Conservation (phyloP, 2,888 invertebrate species). For the Lasioglossum morio region DNA sequence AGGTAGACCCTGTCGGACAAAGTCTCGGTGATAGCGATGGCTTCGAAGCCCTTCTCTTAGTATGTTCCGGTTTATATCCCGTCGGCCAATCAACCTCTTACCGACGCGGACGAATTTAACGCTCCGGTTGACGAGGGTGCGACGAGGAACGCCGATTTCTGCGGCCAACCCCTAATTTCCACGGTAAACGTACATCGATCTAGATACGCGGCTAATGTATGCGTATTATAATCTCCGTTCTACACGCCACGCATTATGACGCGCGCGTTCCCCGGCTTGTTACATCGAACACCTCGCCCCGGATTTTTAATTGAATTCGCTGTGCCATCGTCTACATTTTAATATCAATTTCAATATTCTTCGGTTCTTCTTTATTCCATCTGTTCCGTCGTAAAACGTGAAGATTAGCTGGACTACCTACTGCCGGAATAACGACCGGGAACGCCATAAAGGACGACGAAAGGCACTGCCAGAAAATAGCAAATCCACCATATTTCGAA, state of each 20-base stretch:
- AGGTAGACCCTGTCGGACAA: constrained; percentile 39
- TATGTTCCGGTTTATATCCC: constrained; percentile 16
- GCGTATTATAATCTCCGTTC: not conserved
- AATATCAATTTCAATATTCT: not conserved
- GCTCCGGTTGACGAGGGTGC: constrained; percentile 6
- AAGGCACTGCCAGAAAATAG: no score
- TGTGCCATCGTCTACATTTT: not conserved
- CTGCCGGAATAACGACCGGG: no score
- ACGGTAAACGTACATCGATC: constrained; percentile 11
- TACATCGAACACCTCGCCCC: not conserved
- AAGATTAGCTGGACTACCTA: no score
- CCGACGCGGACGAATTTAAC: not conserved
- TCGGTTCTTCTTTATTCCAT: not conserved
- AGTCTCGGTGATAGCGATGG: constrained; percentile 6
- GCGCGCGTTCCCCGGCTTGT: not conserved
- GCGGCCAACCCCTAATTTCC: constrained; percentile 9
- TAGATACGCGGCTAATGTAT: constrained; percentile 2
- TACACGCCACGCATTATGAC: constrained; percentile 9
- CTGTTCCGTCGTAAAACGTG: no score
- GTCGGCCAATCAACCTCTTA: constrained; percentile 25
- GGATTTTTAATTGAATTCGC: not conserved
- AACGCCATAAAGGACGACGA: no score
- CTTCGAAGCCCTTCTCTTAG: not conserved
- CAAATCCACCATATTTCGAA: no score
- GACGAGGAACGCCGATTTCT: constrained; percentile 9